Base-by-base conservation (phyloP, 2,797 vertebrate genomes). In the Vultur gryphus region DNA sequence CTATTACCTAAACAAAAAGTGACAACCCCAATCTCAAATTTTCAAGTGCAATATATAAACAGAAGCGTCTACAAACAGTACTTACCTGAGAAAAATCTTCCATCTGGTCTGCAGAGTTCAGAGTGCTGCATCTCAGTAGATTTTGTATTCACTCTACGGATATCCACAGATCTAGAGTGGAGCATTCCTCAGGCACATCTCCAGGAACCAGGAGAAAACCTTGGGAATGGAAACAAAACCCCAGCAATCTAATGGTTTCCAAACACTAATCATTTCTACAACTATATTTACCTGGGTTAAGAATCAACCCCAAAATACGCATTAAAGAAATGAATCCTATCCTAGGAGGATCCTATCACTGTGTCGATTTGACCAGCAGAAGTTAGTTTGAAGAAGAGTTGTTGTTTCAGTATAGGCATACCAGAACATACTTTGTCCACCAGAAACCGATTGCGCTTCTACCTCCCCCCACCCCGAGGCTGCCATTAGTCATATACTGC, bases 61-160 rank as follows among this genome's bases (percentile, higher is more conserved):
- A 76, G 39, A 37, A 83, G 18, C 1, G 0, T 33, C 28, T 58
- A 37, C 31, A 41, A 59, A 44, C 11, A 44, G 25, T 17, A 41
- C 39, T 67, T 67, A 31, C 35, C 44, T 3, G 17, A 65, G 31
- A 21, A 79, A 24, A 29, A 6, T 25, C 39, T 85, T 51, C 25
- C 1, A 1, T 13, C 58, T 64, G 13, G 5, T 25, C 44, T 54
- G n/a, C n/a, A 44, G 54, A 58, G 46, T 21, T 64, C 35, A 5
- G 15, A n/a, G 39, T 6, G 10, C 35, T 21, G 37, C 1, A 0
- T 31, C 33, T 66, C 59, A 21, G 21, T 4, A 16, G 6, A 14
- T 25, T 71, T 20, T 43, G 11, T 14, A 24, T 39, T 59, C 17
- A 2, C 25, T 18, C 20, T 29, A 39, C 0, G 2, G 33, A 49